Conservation (phyloP, 1,140 invertebrate genomes). For the Samia ricini region DNA sequence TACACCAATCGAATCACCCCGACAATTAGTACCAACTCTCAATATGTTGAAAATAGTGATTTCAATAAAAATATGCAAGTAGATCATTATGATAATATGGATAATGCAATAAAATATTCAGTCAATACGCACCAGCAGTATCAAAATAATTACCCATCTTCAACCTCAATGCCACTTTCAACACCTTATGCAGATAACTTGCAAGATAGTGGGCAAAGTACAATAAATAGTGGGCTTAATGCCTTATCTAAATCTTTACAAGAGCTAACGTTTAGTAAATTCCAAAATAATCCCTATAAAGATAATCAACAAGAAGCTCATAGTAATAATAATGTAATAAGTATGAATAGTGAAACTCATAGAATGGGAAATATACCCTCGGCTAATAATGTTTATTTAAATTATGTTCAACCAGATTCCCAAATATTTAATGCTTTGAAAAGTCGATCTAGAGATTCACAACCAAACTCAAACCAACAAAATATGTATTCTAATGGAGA, state of each 20-base stretch:
- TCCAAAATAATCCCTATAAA: conserved; percentile 47
- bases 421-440: conserved; percentile 44
- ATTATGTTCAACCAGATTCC: conserved; percentile 52
- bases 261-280: conserved; percentile 39
- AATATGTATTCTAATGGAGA: conserved; percentile 67
- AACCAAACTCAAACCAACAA: conserved; percentile 44
- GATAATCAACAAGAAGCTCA: conserved; percentile 43
- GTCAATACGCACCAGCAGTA: conserved; percentile 53
- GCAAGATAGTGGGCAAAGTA: conserved; percentile 50
- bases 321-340: conserved; percentile 40
- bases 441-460: conserved; percentile 36
- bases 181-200: conserved; percentile 44
- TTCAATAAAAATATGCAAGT: conserved; percentile 60
- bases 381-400: conserved; percentile 59
- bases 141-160: conserved; percentile 48
- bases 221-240: conserved; percentile 35
- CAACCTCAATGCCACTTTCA: conserved; percentile 47
- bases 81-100: conserved; percentile 71
- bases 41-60: conserved; percentile 45
- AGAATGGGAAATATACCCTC: conserved; percentile 46
- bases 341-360: conserved; percentile 50
- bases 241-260: conserved; percentile 50
- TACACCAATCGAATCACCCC: conserved; percentile 46
- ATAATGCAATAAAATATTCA: conserved; percentile 59
- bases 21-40: conserved; percentile 39